phyloP scores from a whole-genome alignment of 2,888 invertebrate genomes.

The Drosophila vallismaia region DNA sequence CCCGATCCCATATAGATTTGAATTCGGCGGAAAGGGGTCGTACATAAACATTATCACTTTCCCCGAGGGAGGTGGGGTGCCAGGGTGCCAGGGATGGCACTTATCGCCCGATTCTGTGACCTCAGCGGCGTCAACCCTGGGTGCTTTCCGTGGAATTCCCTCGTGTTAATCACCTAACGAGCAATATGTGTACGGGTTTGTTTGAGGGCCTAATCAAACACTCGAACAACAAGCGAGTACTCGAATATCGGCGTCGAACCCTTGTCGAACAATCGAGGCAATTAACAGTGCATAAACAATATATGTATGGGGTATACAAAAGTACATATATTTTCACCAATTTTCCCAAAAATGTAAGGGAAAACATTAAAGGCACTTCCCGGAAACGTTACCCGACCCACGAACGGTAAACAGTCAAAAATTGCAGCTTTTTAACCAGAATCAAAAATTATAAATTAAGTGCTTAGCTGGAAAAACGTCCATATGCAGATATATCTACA shows the following conservation, averaged over 20 bases:
- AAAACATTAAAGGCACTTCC: constrained; percentile 34
- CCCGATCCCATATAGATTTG: constrained; percentile 9
- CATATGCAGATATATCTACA: not conserved
- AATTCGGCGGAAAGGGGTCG: not conserved
- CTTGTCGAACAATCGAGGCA: constrained; percentile 44
- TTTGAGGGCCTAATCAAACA: constrained; percentile 42
- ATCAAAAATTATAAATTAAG: constrained; percentile 34
- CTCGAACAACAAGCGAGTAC: constrained; percentile 3
- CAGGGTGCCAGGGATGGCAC: not conserved
- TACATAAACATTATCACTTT: constrained; percentile 5
- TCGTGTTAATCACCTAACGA: constrained; percentile 41
- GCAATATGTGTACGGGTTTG: constrained; percentile 6
- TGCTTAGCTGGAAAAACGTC: constrained; percentile 40
- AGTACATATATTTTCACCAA: constrained; percentile 25
- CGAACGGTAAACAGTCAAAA: constrained; percentile 41
- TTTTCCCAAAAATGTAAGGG: constrained; percentile 22
- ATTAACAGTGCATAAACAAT: constrained; percentile 49
- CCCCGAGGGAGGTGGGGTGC: not conserved
- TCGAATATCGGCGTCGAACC: constrained; percentile 14
- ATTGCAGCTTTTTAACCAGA: constrained; percentile 47
- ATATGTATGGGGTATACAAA: not conserved
- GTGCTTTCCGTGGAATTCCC: constrained; percentile 34
- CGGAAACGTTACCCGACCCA: constrained; percentile 33
- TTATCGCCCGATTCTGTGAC: constrained; percentile 16
- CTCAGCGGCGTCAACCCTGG: constrained; percentile 5